Percentiles rank a stretch among this genome's conserved stretches.
Evolutionary conservation across 2,797 vertebrate species (phyloP).

Genomic region (Poecilia wingei): DNA sequence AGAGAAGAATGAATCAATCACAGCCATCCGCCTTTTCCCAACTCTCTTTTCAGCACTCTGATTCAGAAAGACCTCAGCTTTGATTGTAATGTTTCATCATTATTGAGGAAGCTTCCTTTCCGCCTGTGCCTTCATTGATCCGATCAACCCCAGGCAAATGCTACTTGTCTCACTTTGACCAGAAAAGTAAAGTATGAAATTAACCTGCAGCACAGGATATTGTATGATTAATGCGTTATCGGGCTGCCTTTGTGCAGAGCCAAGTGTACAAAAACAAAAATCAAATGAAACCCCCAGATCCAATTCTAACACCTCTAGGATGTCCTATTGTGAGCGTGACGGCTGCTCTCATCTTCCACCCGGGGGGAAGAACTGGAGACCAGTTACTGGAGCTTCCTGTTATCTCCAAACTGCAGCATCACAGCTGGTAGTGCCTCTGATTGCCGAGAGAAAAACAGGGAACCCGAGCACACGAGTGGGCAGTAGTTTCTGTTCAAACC

Average conservation of each 20-base stretch:
- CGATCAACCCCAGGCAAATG: constrained; percentile 37
- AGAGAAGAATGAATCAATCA: constrained; percentile 56
- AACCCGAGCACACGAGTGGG: constrained; percentile 14
- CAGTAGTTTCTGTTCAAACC: constrained; percentile 13
- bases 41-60: constrained; percentile 33
- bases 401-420: constrained; percentile 67
- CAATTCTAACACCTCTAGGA: constrained; percentile 33
- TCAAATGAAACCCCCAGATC: constrained; percentile 42
- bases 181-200: constrained; percentile 35
- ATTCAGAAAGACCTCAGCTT: constrained; percentile 31
- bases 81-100: constrained; percentile 51
- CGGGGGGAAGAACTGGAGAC: constrained; percentile 39
- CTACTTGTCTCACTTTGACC: constrained; percentile 41
- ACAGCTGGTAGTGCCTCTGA: constrained; percentile 46
- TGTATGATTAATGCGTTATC: constrained; percentile 37
- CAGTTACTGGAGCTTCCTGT: constrained; percentile 60
- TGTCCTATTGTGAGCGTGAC: constrained; percentile 49
- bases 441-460: constrained; percentile 29
- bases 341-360: constrained; percentile 55
- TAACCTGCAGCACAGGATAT: constrained; percentile 17
- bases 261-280: constrained; percentile 36
- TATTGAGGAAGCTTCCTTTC: constrained; percentile 30
- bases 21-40: constrained; percentile 32
- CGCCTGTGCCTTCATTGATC: constrained; percentile 41
- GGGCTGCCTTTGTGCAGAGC: constrained; percentile 10